These are phyloP conservation scores for Alligator mississippiensis DNA, from an alignment of 2,113 vertebrate species.

Conservation along the genomic window DNA sequence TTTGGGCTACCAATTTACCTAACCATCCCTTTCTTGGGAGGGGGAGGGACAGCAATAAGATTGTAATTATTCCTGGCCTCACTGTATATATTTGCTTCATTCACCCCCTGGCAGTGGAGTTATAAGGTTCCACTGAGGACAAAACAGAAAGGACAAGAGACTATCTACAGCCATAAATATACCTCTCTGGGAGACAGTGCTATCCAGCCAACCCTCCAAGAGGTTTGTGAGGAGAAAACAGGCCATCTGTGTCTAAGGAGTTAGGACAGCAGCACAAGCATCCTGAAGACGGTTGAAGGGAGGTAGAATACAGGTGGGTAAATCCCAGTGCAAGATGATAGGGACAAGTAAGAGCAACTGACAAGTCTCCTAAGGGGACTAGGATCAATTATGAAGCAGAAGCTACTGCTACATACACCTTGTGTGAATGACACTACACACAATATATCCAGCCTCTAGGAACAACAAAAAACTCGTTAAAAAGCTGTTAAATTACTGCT, in stretches of 20 bases:
- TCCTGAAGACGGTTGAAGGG: neutral
- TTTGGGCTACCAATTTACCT: neutral
- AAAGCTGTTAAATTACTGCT: conserved; percentile 33
- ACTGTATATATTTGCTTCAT: neutral
- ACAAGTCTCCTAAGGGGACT: accelerated
- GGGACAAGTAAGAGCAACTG: neutral
- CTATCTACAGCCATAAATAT: accelerated
- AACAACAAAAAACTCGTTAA: neutral
- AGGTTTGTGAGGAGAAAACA: neutral
- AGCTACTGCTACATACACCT: neutral
- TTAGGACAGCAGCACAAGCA: neutral
- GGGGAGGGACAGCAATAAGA: neutral
- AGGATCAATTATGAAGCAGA: neutral
- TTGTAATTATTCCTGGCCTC: neutral
- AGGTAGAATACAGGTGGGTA: neutral
- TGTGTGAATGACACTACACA: neutral
- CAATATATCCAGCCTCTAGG: neutral
- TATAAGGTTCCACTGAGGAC: neutral
- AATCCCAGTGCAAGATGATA: neutral
- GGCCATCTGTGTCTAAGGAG: neutral
- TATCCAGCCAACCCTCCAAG: neutral
- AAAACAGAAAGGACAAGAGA: neutral
- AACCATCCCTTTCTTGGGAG: neutral
- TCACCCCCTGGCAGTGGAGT: neutral
- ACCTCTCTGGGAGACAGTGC: neutral